phyloP scores from a whole-genome alignment of 2,113 vertebrate genomes.

The Indicator maculatus region DNA sequence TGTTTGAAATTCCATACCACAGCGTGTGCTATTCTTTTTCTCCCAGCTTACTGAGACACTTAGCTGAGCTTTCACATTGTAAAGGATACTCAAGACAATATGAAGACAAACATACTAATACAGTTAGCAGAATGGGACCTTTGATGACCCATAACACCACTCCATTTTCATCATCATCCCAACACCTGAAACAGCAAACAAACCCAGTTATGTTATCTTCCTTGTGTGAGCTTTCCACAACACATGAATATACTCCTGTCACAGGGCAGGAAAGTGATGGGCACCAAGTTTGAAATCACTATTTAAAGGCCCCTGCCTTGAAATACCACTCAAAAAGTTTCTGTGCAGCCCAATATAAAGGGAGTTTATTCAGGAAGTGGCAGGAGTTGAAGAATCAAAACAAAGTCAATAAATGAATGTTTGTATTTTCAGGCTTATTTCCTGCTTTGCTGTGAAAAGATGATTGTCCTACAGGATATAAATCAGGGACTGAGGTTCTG shows the following conservation, averaged over 20 bases:
- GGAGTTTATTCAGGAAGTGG: background rate
- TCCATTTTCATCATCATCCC: conserved; percentile 76
- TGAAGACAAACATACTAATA: conserved; percentile 67
- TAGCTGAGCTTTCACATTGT: background rate
- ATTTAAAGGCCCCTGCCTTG: background rate
- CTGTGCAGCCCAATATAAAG: background rate
- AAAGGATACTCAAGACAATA: background rate
- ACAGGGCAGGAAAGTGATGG: background rate
- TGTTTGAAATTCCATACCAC: background rate
- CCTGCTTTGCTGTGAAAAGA: background rate
- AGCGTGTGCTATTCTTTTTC: background rate
- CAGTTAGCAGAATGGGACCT: conserved; percentile 75
- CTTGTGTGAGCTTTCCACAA: background rate
- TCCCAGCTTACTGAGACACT: background rate
- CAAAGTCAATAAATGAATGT: background rate
- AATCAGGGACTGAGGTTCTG: background rate
- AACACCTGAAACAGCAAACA: conserved; percentile 64
- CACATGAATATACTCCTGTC: background rate
- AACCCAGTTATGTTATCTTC: background rate
- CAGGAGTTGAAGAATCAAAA: background rate
- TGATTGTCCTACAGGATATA: background rate
- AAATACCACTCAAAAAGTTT: background rate
- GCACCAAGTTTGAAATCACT: background rate
- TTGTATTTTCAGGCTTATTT: background rate
- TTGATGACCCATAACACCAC: conserved; percentile 79